Base-by-base conservation (phyloP, 1,140 invertebrate genomes). In the Steinernema feltiae region DNA sequence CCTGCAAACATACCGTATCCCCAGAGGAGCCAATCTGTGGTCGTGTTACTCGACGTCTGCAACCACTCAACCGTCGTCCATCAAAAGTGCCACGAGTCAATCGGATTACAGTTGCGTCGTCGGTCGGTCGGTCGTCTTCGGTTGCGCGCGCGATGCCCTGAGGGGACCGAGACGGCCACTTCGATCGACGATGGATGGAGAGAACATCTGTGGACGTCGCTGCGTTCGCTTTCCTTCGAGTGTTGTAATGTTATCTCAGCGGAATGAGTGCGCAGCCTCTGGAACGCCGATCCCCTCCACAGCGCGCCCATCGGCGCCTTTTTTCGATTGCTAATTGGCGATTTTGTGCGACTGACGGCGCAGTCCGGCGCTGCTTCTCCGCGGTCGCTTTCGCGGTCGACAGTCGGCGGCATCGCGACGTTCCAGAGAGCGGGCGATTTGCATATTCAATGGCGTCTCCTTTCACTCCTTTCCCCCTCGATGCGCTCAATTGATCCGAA, bases 71-170 rank as follows among this genome's bases (percentile, higher is more conserved):
- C 41, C 53, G 35, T 41, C 53, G 24, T 63, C 53, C 53, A 63
- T 63, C 53, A 63, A 15, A 63, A 63, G 53, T 63, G 53, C 53
- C 53, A 63, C 53, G 53, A 63, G 53, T 41, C 35, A 41, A 41
- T 41, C 35, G 35, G 53, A 63, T 63, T 63, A 63, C 53, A n/a
- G 53, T 63, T 63, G 53, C 53, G 12, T 63, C 35, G 35, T 41
- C 35, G 35, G 18, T 18, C 7, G 35, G 7, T 18, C 35, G 7
- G 7, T 18, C 35, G 35, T 18, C 7, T 18, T 18, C 35, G 35
- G 7, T 18, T 18, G 35, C 7, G 35, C 53, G 53, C 53, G 53
- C 53, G 53, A 63, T 41, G 53, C 53, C 53, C 53, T 27, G 53
- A 63, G 53, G 53, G 7, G 53, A 41, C 18, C 35, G 35, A 7